phyloP scores from a whole-genome alignment of 92 coral and sea anemone species.

The Paragorgia papillata region DNA sequence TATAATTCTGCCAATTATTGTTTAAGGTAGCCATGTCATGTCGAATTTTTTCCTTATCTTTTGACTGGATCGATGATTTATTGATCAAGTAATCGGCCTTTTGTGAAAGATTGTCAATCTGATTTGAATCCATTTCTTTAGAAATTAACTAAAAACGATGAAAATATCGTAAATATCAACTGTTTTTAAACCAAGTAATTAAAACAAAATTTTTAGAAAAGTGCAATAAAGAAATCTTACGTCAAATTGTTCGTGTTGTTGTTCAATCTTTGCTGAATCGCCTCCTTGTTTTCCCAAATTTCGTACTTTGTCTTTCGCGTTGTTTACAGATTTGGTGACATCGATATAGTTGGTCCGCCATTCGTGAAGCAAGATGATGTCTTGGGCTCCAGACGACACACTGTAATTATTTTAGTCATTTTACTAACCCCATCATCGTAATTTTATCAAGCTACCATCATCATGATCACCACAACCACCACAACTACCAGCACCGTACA shows the following conservation, averaged over 20 bases:
- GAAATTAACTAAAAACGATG: constrained; percentile 29
- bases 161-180: no score
- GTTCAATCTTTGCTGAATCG: constrained; percentile 19
- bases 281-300: constrained; percentile 2
- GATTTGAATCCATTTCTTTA: constrained; percentile 1
- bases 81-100: constrained; percentile 24
- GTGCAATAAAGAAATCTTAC: background rate
- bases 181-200: no score
- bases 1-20: constrained; percentile 29
- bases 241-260: constrained; percentile 27
- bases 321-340: constrained; percentile 26
- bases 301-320: constrained; percentile 22
- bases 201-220: no score
- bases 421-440: background rate
- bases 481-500: no score
- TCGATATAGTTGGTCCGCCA: constrained; percentile 3
- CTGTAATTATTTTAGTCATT: background rate
- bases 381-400: constrained; percentile 26
- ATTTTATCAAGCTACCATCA: background rate
- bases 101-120: constrained; percentile 2
- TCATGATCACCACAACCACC: background rate
- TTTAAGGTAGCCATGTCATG: constrained; percentile 23
- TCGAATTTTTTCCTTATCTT: constrained; percentile 25
- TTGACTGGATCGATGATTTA: background rate
- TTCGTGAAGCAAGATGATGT: constrained; percentile 18